phyloP scores from a whole-genome alignment of 2,888 invertebrate genomes.

The Ichneumoninae sp. region DNA sequence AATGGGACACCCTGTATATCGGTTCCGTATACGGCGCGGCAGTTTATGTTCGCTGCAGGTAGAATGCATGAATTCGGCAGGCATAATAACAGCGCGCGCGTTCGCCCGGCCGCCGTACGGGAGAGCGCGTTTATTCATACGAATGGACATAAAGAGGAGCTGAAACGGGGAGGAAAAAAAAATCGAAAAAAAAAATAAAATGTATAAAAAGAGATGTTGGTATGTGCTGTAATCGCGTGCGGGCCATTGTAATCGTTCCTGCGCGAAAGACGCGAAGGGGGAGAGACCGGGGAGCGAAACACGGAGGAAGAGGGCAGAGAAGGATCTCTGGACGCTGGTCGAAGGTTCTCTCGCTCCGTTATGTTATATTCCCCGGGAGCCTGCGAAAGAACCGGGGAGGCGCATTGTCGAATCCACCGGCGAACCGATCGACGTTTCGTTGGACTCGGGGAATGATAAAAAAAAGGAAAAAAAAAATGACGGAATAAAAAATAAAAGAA shows the following conservation, averaged over 20 bases:
- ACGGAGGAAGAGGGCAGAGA: constrained; percentile 15
- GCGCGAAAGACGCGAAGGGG: constrained; percentile 41
- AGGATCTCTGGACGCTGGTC: constrained; percentile 8
- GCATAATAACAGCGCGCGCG: constrained; percentile 33
- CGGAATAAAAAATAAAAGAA: constrained; percentile 46
- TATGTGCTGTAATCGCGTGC: constrained; percentile 59
- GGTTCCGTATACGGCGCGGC: neutral
- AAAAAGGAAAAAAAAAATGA: constrained; percentile 28
- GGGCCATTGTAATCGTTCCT: constrained; percentile 62
- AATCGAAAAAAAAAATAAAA: constrained; percentile 26
- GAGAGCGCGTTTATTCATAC: constrained; percentile 75
- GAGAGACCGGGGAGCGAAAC: constrained; percentile 40
- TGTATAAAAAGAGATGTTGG: constrained; percentile 31
- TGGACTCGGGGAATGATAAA: constrained; percentile 52
- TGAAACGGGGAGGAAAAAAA: constrained; percentile 46
- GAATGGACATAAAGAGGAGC: constrained; percentile 67
- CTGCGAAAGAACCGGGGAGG: constrained; percentile 27
- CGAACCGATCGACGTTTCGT: constrained; percentile 62
- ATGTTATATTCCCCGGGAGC: constrained; percentile 51
- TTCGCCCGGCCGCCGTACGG: neutral
- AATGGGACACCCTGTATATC: neutral
- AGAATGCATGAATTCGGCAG: constrained; percentile 41
- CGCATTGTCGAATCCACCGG: constrained; percentile 61
- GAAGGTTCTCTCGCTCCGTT: constrained; percentile 17
- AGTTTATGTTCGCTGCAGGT: constrained; percentile 20